Conservation (phyloP, 2,113 vertebrate species). For the Anoura caudifer region DNA sequence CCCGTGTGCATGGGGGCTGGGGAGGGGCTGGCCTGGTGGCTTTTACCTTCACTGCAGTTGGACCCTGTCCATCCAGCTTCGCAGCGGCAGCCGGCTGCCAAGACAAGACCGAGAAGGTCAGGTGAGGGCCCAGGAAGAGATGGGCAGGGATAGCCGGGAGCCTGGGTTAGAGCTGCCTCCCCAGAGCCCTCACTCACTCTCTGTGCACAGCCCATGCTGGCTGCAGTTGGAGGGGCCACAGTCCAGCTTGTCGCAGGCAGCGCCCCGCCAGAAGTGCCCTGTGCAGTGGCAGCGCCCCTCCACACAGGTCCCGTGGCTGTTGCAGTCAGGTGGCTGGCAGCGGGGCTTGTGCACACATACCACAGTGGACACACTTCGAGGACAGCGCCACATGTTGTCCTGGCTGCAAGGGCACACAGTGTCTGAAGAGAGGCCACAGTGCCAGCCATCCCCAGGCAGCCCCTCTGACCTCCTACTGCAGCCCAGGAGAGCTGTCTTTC, state of each 20-base stretch:
- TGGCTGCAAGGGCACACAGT: slow-evolving; percentile 48
- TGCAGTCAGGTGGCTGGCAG: slow-evolving; percentile 87
- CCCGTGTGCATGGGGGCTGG: not conserved
- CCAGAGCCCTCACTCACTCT: slow-evolving; percentile 76
- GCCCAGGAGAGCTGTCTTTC: not conserved
- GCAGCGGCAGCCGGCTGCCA: slow-evolving; percentile 89
- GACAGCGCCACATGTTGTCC: slow-evolving; percentile 89
- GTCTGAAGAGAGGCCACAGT: not conserved
- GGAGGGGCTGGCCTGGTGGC: not conserved
- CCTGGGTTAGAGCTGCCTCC: not conserved
- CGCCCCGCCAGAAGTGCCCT: slow-evolving; percentile 79
- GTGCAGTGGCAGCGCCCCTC: slow-evolving; percentile 84
- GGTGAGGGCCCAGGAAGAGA: not conserved
- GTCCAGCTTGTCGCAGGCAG: slow-evolving; percentile 79
- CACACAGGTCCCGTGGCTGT: slow-evolving; percentile 84
- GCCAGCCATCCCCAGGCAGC: not conserved
- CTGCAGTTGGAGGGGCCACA: slow-evolving; percentile 87
- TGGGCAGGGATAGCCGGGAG: not conserved
- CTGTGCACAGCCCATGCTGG: slow-evolving; percentile 82
- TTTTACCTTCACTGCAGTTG: slow-evolving; percentile 90
- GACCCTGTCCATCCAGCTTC: slow-evolving; percentile 90
- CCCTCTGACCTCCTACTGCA: not conserved
- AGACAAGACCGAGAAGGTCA: slow-evolving; percentile 58
- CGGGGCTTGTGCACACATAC: slow-evolving; percentile 87
- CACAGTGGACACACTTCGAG: slow-evolving; percentile 87